Evolutionary conservation across 1,140 invertebrate genomes (phyloP).

Genomic region (Oryctes rhinoceros): DNA sequence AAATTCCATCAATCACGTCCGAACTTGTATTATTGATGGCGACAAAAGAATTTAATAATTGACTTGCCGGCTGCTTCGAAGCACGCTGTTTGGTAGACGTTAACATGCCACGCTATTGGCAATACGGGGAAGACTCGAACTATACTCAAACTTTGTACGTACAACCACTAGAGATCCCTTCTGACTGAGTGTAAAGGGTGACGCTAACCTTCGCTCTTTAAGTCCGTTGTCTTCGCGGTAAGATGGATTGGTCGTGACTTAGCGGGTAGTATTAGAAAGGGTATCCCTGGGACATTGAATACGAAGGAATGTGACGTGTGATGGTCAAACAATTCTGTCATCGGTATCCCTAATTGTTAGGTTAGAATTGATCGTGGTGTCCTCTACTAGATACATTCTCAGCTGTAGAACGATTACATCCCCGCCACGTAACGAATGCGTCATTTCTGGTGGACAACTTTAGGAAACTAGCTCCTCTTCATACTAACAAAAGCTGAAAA

Average conservation of each 20-base stretch:
- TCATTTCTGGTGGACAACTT: too few relatives aligned
- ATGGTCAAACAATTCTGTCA: background rate
- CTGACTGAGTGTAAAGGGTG: background rate
- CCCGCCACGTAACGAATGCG: too few relatives aligned
- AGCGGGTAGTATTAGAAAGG: background rate
- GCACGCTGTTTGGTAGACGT: background rate
- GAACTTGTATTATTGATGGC: conserved; percentile 36
- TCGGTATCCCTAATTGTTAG: background rate
- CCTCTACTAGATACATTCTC: too few relatives aligned
- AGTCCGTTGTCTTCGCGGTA: background rate
- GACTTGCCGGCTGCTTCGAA: background rate
- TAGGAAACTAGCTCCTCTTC: too few relatives aligned
- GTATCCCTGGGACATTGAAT: background rate
- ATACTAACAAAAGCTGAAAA: too few relatives aligned
- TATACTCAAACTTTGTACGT: too few relatives aligned
- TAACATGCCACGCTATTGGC: background rate
- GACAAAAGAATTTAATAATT: conserved; percentile 36
- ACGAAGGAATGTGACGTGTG: background rate
- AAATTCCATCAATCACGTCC: conserved; percentile 35
- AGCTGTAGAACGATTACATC: too few relatives aligned
- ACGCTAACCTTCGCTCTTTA: background rate
- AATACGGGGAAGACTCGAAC: background rate
- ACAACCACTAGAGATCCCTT: background rate
- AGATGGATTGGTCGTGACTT: conserved; percentile 12
- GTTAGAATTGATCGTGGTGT: background rate